phyloP scores from a whole-genome alignment of 2,113 vertebrate species.

The Rallus limicola region DNA sequence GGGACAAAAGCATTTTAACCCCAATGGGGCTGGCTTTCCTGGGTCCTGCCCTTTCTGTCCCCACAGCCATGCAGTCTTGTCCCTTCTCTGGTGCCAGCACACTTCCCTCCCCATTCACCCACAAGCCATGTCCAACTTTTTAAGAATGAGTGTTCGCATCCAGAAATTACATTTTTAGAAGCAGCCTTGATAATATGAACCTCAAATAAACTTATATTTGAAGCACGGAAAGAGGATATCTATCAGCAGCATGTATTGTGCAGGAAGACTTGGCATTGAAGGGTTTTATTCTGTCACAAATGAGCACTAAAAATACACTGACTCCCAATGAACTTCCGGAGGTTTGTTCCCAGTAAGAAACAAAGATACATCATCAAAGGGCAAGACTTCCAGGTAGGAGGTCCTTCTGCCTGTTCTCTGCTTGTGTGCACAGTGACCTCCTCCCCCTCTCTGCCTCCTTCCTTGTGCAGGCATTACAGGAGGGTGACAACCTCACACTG shows the following conservation, averaged over 20 bases:
- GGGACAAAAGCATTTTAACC: neutral
- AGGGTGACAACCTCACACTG: neutral
- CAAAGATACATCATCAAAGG: neutral
- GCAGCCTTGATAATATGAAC: neutral
- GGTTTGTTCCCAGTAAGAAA: neutral
- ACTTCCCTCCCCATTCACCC: neutral
- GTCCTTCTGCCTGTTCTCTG: neutral
- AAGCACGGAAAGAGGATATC: neutral
- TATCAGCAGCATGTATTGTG: neutral
- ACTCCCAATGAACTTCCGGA: neutral
- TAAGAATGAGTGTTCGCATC: neutral
- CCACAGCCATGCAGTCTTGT: accelerated
- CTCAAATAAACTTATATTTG: neutral
- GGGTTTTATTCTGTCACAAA: neutral
- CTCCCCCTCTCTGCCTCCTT: neutral
- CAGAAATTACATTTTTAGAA: neutral
- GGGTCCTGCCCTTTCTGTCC: neutral
- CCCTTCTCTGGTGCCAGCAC: neutral
- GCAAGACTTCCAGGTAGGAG: neutral
- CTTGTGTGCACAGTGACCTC: accelerated
- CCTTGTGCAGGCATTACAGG: neutral
- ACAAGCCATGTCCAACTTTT: neutral
- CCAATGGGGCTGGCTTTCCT: neutral
- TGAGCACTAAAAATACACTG: conserved; percentile 10
- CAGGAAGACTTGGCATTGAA: neutral